Evolutionary conservation across 1,140 invertebrate genomes (phyloP), one percentile per base, ranked within the genome.

Genomic region (Amphibalanus amphitrite): DNA sequence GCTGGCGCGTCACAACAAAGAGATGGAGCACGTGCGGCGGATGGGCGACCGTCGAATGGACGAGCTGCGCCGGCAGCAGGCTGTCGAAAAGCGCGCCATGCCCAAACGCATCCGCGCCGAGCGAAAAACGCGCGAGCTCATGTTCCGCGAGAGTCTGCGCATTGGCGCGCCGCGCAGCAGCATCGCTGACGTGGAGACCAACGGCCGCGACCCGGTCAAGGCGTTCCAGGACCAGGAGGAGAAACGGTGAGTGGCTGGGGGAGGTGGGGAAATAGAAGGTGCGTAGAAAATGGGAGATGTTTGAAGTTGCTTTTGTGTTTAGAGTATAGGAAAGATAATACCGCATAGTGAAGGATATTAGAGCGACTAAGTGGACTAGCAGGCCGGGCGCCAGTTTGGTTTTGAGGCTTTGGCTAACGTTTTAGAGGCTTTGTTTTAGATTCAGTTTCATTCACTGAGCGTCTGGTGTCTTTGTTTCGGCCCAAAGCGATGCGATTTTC

Each of bases 71-170:
- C 95, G 96, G 78, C 86, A 92, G 28, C 95, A 98, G 40, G 74
- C 73, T 30, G 82, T 90, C 15, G 96, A 98, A 79, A 92, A 92
- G 78, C 85, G 95, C 64, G 91, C 93, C 40, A 81, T 98, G 74
- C 96, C 96, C 0, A 98, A 98, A 78, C 84, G 93, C 64, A 95
- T 97, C 74, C 85, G 93, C 10, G 87, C 87, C 6, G 95, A 97
- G 82, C 94, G 95, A 88, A 97, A 96, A 79, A 92, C 93, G 1
- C 81, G 95, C 0, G 93, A 96, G 81, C 88, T 93, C 83, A 97
- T 97, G 93, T 77, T 77, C 74, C 75, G 77, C 71, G 82, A 70
- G 78, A 92, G 87, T 30, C 87, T 96, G 81, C 83, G 93, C 38
- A 95, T 97, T 83, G 10, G 80, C 83, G 3, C 82, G 82, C 8